Evolutionary conservation across 2,113 vertebrate species (phyloP), one percentile per base, ranked within the genome.

Genomic region (Festucalex cinctus): DNA sequence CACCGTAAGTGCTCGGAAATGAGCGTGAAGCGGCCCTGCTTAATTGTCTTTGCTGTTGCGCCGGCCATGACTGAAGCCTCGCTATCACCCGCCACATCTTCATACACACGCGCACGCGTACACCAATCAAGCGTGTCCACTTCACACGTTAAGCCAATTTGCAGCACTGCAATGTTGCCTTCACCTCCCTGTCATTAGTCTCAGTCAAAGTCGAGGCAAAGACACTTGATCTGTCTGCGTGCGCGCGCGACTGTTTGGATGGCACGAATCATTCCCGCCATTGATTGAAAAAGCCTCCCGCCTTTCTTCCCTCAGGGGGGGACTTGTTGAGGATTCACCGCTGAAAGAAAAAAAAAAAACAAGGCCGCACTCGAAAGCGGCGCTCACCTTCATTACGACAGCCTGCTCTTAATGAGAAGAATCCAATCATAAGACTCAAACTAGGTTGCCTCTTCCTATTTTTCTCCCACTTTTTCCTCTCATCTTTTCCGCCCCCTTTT

Each of bases 131-230:
- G 69, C 51, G 37, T 70, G 76, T 76, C 72, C 79, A 78, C 82
- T 83, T 84, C 73, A 73, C 73, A 71, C 32, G 26, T 35, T 83
- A 86, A 79, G 76, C 79, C 81, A 80, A 86, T 88, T 85, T 87
- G 79, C 62, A 48, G 70, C 71, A 35, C 70, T 54, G 68, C 73
- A 28, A 69, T 49, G 26, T 67, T 82, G 68, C 70, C 48, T 70
- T 75, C 63, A 71, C 69, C 73, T 69, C 46, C 0, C 68, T 58
- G 73, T 51, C 74, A 77, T 86, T 86, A 81, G 79, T 78, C 53
- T 65, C 49, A 39, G 70, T 82, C 76, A 65, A 73, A 83, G 82
- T 81, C 79, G 60, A 66, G 75, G 69, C 74, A 61, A 46, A 49
- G 59, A 79, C 78, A 70, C 75, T 78, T 77, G 78, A 83, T 82